Conservation (phyloP, 2,888 invertebrate species). For the Epistrophella euchroma region DNA sequence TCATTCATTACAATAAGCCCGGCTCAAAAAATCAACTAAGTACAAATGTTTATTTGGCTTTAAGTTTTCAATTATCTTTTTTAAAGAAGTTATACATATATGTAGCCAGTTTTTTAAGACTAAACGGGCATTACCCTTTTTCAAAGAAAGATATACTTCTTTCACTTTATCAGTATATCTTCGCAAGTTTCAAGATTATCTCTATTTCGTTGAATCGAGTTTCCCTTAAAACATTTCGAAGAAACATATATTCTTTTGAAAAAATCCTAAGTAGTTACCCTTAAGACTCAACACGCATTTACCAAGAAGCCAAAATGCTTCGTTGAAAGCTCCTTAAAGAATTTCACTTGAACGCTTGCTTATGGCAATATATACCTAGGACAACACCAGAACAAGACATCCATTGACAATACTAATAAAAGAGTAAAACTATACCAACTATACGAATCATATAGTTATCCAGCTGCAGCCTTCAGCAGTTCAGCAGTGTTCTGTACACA, state of each 20-base stretch:
- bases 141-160: background rate
- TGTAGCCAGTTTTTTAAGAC: too few relatives aligned
- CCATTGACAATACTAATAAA: slow-evolving; percentile 34
- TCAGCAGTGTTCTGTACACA: background rate
- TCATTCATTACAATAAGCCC: too few relatives aligned
- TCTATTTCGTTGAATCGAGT: background rate
- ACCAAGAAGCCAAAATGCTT: background rate
- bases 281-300: background rate
- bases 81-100: too few relatives aligned
- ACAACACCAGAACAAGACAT: slow-evolving; percentile 12
- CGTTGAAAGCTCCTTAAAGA: background rate
- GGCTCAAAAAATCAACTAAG: too few relatives aligned
- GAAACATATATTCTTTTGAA: background rate
- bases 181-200: background rate
- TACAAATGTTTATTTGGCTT: too few relatives aligned
- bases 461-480: background rate
- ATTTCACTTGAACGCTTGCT: background rate
- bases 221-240: background rate
- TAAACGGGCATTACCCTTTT: too few relatives aligned
- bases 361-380: background rate
- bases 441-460: background rate
- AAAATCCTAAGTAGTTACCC: background rate
- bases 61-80: too few relatives aligned
- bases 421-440: slow-evolving; percentile 12
- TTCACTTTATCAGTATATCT: background rate